These are phyloP conservation scores for Kryptolebias marmoratus DNA, from an alignment of 2,113 vertebrate species.

Conservation along the genomic window DNA sequence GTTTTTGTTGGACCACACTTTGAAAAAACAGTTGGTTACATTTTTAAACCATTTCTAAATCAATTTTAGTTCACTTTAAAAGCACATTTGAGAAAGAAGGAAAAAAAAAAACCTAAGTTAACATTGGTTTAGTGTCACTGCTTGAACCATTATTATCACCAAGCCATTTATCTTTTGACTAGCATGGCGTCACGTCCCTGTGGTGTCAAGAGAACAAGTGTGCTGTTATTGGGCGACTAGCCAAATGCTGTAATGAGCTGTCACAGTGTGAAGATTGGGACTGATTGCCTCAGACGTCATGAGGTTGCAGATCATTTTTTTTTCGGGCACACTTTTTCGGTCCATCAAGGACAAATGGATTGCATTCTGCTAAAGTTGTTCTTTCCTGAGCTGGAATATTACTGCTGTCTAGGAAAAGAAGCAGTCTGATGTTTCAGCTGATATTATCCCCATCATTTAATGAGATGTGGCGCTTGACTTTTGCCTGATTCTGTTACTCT, in stretches of 20 bases:
- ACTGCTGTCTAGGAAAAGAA: background rate
- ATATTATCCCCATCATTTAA: background rate
- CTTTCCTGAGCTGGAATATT: constrained; percentile 12
- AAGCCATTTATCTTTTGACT: constrained; percentile 62
- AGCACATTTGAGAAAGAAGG: background rate
- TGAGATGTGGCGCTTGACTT: background rate
- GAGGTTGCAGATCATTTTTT: constrained; percentile 66
- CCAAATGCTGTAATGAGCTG: constrained; percentile 86
- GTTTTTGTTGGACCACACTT: background rate
- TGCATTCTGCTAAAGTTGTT: constrained; percentile 8
- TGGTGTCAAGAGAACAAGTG: constrained; percentile 75
- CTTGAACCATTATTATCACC: constrained; percentile 44
- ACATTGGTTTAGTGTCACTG: constrained; percentile 28
- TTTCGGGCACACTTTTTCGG: constrained; percentile 56
- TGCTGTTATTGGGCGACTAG: constrained; percentile 73
- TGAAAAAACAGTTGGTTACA: background rate
- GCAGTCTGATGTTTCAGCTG: background rate
- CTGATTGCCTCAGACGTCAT: constrained; percentile 71
- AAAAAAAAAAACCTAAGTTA: constrained; percentile 15
- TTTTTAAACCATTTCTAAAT: background rate
- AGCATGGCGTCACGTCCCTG: constrained; percentile 48
- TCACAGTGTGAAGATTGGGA: constrained; percentile 69
- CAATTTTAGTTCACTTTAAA: background rate
- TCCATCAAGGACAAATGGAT: constrained; percentile 56
- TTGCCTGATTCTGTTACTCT: background rate